These are phyloP conservation scores for Chrysolina haemoptera DNA, from an alignment of 2,888 invertebrate species.

Conservation along the genomic window DNA sequence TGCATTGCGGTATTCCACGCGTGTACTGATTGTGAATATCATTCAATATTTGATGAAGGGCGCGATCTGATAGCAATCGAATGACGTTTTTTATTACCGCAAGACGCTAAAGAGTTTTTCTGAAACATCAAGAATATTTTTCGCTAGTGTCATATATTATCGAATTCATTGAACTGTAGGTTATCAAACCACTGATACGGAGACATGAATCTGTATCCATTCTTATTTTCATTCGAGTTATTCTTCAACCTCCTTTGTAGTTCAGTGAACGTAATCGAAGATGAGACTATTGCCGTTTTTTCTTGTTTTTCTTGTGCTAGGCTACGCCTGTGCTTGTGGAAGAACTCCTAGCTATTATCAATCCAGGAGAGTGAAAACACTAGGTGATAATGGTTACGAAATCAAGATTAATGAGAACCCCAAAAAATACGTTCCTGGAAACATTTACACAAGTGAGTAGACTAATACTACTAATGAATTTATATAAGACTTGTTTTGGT, in stretches of 20 bases:
- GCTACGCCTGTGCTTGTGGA: slow-evolving; percentile 39
- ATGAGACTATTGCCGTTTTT: slow-evolving; percentile 36
- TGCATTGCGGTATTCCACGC: no score
- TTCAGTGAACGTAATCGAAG: neutral
- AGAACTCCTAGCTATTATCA: slow-evolving; percentile 70
- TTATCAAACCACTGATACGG: slow-evolving; percentile 6
- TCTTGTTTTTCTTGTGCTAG: slow-evolving; percentile 34
- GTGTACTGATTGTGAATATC: no score
- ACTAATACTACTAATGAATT: no score
- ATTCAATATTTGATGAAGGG: no score
- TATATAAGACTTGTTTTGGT: no score
- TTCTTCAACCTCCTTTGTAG: neutral
- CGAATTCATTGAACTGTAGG: slow-evolving; percentile 1
- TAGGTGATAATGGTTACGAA: slow-evolving; percentile 90
- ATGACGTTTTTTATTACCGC: neutral
- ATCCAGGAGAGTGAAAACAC: slow-evolving; percentile 73
- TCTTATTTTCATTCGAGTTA: neutral
- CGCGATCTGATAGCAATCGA: no score
- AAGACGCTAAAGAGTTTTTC: neutral
- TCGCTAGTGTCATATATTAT: neutral
- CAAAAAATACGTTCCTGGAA: slow-evolving; percentile 86
- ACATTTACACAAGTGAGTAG: slow-evolving; percentile 83
- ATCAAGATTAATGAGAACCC: slow-evolving; percentile 86
- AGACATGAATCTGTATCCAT: neutral
- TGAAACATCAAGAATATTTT: neutral